Conservation (phyloP, 2,797 vertebrate genomes). For the Avahi laniger region DNA sequence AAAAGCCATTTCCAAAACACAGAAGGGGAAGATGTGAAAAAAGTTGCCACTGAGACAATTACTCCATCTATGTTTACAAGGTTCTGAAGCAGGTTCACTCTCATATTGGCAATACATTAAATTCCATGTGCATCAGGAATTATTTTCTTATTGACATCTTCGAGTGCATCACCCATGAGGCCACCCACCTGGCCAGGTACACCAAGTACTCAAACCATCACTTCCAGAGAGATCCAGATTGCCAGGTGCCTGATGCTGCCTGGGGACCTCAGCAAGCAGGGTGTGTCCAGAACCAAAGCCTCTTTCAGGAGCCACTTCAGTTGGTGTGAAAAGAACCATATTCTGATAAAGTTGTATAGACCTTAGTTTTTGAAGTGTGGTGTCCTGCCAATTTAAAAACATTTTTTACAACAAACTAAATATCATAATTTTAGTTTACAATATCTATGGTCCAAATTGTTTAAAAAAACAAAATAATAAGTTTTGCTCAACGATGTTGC, state of each 20-base stretch:
- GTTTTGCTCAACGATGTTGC: neutral
- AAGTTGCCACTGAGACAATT: neutral
- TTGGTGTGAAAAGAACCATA: neutral
- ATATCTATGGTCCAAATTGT: neutral
- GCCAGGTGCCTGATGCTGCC: neutral
- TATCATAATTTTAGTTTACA: neutral
- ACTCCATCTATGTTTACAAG: neutral
- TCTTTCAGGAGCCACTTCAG: neutral
- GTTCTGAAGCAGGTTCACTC: neutral
- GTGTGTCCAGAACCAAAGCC: neutral
- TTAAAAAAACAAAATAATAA: neutral
- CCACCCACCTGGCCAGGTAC: no score
- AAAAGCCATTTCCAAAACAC: neutral
- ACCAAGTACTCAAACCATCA: neutral
- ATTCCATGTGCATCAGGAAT: neutral
- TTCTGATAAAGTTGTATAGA: neutral
- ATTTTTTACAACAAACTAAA: neutral
- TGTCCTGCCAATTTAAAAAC: neutral
- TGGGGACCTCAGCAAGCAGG: neutral
- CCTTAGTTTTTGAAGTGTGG: neutral
- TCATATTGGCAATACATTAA: neutral
- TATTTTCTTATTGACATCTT: neutral
- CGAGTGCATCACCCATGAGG: neutral
- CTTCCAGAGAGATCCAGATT: neutral
- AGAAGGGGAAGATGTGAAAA: neutral